Base-by-base conservation (phyloP, 2,113 vertebrate species). In the Hippocampus barbouri region DNA sequence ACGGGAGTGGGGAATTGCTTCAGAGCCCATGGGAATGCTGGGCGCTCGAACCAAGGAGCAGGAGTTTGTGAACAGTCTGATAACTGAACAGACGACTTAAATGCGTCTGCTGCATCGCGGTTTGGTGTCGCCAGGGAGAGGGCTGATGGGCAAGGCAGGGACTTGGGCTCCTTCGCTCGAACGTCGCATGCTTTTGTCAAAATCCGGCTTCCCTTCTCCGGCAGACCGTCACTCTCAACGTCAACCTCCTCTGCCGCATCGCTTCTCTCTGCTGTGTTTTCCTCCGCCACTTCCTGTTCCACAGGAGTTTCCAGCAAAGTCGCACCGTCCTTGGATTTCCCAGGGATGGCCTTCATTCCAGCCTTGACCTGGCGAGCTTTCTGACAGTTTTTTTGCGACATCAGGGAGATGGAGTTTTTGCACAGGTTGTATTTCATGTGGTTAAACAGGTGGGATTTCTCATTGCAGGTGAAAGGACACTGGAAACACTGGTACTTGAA, bases 401-500 rank as follows among this genome's bases (percentile, higher is more conserved):
- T 88, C 18, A 99, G 80, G 0, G 96, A 97, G 78, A 99, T 98
- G 40, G 97, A 99, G 90, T 99, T 98, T 83, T 98, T 96, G 74
- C 97, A 99, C 78, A 99, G 92, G 43, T 98, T 95, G 0, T 99
- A 99, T 86, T 99, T 99, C 97, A 99, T 98, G 73, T 99, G 97
- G 82, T 99, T 99, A 69, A 98, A 99, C 65, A 99, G 95, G 57
- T 99, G 97, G 2, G 96, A 98, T 90, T 99, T 99, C 83, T 98
- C 96, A 0, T 98, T 98, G 93, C 97, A 99, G 23, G 97, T 99
- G 70, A 99, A 99, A 11, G 97, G 97, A 56, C 97, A 99, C 71
- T 99, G 97, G 92, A 99, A 99, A 73, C 97, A 99, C 87, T 98
- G 98, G 86, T 98, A 99, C 85, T 96, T 99, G 88, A 96, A 99